A percentile compares a stretch with the other conserved stretches of the same genome.
phyloP scores from a whole-genome alignment of 1,140 invertebrate genomes.

The Rhopalosiphum maidis region DNA sequence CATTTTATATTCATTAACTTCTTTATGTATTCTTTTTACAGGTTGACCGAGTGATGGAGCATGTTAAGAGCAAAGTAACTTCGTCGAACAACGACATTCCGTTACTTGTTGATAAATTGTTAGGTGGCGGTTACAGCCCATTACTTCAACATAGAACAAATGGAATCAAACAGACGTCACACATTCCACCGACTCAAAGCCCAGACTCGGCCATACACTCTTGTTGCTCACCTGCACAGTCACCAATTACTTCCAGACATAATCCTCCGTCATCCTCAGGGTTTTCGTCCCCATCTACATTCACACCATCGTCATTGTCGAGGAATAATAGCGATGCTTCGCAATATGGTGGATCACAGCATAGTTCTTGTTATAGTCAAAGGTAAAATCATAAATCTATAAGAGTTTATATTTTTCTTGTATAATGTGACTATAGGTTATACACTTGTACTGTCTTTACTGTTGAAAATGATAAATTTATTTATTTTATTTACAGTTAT shows the following conservation, averaged over 20 bases:
- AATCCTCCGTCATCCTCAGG: slow-evolving; percentile 66
- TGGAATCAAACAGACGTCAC: slow-evolving; percentile 59
- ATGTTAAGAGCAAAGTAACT: slow-evolving; percentile 60
- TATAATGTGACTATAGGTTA: not conserved
- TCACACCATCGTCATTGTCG: slow-evolving; percentile 79
- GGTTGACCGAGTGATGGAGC: slow-evolving; percentile 61
- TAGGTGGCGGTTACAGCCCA: slow-evolving; percentile 63
- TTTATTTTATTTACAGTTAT: slow-evolving; percentile 60
- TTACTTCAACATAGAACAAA: slow-evolving; percentile 59
- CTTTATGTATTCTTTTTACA: slow-evolving; percentile 39
- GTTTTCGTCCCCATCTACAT: slow-evolving; percentile 71
- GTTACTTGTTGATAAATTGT: slow-evolving; percentile 70
- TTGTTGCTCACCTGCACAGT: slow-evolving; percentile 82
- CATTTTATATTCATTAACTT: not conserved
- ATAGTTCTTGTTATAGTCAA: slow-evolving; percentile 80
- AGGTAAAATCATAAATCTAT: slow-evolving; percentile 61
- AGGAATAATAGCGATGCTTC: slow-evolving; percentile 91
- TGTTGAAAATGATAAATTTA: not conserved
- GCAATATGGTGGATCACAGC: slow-evolving; percentile 67
- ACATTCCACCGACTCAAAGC: slow-evolving; percentile 72
- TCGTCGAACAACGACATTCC: slow-evolving; percentile 65
- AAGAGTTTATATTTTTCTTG: not conserved
- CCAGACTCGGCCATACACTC: slow-evolving; percentile 87
- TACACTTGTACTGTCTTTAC: not conserved
- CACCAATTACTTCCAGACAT: slow-evolving; percentile 83